Percentiles rank a stretch among this genome's conserved stretches.
These are phyloP conservation scores for Copsychus sechellarum DNA, from an alignment of 2,113 vertebrate genomes.

Conservation along the genomic window DNA sequence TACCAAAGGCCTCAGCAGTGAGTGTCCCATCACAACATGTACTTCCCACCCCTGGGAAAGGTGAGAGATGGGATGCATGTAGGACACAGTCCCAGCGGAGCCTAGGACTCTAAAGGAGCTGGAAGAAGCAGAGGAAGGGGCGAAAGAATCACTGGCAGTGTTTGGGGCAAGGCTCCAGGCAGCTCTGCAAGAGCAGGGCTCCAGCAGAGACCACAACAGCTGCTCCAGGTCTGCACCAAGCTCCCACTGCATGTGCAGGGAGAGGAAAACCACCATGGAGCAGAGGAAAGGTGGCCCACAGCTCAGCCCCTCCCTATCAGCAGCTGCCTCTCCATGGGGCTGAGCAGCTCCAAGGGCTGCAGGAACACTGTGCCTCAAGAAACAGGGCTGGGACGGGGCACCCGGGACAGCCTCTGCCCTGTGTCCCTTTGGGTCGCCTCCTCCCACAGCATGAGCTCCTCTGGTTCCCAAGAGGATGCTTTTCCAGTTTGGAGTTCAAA, in stretches of 20 bases:
- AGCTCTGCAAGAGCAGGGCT: background rate
- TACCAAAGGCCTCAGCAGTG: accelerated
- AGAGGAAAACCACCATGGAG: background rate
- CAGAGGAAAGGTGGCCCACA: background rate
- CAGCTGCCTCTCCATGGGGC: accelerated
- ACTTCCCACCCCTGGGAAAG: background rate
- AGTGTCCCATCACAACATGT: accelerated
- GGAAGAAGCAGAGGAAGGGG: background rate
- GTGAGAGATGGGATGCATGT: accelerated
- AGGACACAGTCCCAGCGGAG: background rate
- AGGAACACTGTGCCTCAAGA: accelerated
- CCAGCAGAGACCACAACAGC: accelerated
- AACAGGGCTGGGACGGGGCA: background rate
- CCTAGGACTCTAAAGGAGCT: background rate
- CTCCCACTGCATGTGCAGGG: accelerated
- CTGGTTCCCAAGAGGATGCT: accelerated
- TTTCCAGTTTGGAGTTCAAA: background rate
- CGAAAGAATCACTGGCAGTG: accelerated
- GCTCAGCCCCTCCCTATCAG: too few relatives aligned
- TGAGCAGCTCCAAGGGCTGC: background rate
- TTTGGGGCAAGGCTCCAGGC: background rate
- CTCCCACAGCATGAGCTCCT: background rate
- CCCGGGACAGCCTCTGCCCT: background rate
- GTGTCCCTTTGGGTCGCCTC: background rate
- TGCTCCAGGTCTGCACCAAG: background rate